Base-by-base conservation (phyloP, 2,888 invertebrate genomes). In the Hemaris fuciformis region DNA sequence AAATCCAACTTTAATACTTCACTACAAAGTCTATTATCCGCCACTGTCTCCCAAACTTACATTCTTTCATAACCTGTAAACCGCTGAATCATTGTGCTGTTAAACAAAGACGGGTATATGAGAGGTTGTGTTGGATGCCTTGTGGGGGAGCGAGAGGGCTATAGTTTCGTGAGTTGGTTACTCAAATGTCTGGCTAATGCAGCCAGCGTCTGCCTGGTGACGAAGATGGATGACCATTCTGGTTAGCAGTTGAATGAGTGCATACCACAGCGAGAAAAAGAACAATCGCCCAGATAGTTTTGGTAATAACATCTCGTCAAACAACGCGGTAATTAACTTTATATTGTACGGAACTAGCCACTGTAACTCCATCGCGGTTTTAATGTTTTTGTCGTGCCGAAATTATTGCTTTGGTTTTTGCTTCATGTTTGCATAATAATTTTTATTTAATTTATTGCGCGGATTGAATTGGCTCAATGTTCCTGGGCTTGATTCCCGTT, bases 211-310 rank as follows among this genome's bases (percentile, higher is more conserved):
- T 81, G 87, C 84, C 83, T 87, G 83, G 67, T 88, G 91, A 91
- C 85, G 90, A 91, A 90, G 91, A 91, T 87, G 83, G 89, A 91
- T 91, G 88, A 73, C 67, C 72, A 72, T 78, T 72, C 80, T 84
- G 84, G 83, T 86, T 78, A 86, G 83, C 77, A 79, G 79, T 73
- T 83, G 85, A 85, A 85, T 84, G 85, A 85, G 82, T 81, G 82
- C 79, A 82, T 78, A 69, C 72, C 69, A 42, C 22, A 53, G n/a
- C 8, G n/a, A 31, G 27, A 27, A 53, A 53, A 53, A 53, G 53
- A 53, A 31, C 31, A 53, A 53, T 31, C 31, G 31, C 27, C 18
- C 2, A 31, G 25, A 53, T 27, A 53, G 31, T 31, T 53, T 18
- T 31, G 53, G 53, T 31, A 53, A 31, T 53, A 53, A 27, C 23